Percentiles rank a stretch among this genome's conserved stretches.
phyloP scores from a whole-genome alignment of 2,888 invertebrate genomes.

The Rhyacophila evoluta region DNA sequence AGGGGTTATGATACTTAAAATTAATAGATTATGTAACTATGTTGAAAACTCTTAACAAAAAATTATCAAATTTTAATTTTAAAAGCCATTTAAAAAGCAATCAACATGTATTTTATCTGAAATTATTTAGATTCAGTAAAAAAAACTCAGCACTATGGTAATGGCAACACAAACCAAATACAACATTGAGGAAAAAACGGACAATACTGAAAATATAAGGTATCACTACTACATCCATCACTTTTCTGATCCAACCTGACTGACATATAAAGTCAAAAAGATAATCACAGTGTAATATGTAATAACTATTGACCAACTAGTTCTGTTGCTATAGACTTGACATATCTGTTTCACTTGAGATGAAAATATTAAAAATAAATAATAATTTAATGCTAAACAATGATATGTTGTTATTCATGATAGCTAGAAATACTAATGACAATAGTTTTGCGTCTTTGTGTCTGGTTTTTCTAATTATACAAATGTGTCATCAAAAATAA shows the following conservation, averaged over 20 bases:
- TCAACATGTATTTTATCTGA: neutral
- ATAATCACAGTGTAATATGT: no score
- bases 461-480: no score
- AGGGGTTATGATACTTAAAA: neutral
- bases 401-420: no score
- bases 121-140: neutral
- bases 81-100: neutral
- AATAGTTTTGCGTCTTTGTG: no score
- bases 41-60: neutral
- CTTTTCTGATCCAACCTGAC: neutral
- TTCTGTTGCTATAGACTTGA: no score
- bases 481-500: no score
- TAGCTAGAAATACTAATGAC: no score
- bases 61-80: neutral
- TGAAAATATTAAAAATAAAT: no score
- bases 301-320: no score
- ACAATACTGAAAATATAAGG: neutral
- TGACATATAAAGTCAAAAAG: no score
- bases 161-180: slow-evolving; percentile 31
- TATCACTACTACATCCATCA: neutral
- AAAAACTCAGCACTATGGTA: neutral
- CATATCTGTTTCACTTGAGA: no score
- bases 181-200: neutral
- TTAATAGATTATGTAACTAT: neutral
- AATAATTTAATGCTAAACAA: no score